Evolutionary conservation across 2,113 vertebrate species (phyloP), one percentile per base, ranked within the genome.

Genomic region (Trogon surrucura): DNA sequence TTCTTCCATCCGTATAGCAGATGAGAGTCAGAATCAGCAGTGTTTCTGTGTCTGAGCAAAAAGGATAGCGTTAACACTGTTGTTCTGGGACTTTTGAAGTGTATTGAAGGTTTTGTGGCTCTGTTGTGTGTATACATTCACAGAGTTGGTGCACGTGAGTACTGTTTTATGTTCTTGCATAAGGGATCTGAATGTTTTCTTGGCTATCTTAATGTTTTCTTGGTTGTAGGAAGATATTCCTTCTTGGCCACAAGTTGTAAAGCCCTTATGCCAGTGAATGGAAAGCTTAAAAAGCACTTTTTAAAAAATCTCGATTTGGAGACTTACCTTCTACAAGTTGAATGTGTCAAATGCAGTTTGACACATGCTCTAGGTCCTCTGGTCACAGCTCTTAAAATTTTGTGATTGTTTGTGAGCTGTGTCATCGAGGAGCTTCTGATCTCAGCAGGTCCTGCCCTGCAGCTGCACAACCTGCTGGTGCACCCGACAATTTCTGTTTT

Each of bases 231-330:
- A 36, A 20, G 61, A 36, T 94, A 61, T 83, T 96, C 65, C 75
- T 72, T 3, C 67, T 71, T 84, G 67, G 17, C 25, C 62, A 20
- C 2, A 13, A 29, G 60, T 81, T 79, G 70, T 66, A 85, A 96
- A 96, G 74, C 45, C 62, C 56, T 96, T 91, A 48, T 67, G 86
- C 67, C n/a, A 26, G 85, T 86, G 89, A 96, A 85, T 53, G 75
- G 78, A 54, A 95, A 78, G 60, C 83, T 91, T 82, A 29, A 85
- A 58, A 91, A 79, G 14, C 29, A 22, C 12, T 81, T 92, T 19
- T 50, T 5, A 23, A 56, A 71, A 78, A 60, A 0, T 53, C 64
- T 86, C 64, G 4, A 6, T 84, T 84, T 78, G n/a, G 64, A 91
- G 93, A 73, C 44, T 69, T 30, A 47, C 5, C 23, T 66, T 90